Evolutionary conservation across 2,888 invertebrate species (phyloP), one percentile per base, ranked within the genome.

Genomic region (Drosophila pseudotalamancana): DNA sequence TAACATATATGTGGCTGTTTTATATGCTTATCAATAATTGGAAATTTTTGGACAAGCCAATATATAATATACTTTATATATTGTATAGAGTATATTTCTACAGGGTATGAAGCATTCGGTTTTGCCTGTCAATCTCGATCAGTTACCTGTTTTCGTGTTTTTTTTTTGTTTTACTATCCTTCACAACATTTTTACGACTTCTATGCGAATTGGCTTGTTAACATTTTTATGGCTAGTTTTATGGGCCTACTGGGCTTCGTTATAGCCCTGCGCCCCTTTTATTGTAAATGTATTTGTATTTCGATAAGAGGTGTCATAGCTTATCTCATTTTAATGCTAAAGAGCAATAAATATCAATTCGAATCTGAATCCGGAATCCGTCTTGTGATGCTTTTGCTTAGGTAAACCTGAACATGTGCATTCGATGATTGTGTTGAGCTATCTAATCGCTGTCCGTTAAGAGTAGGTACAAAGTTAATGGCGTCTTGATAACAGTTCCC

Each of bases 401-500:
- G 34, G 34, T 34, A 46, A 65, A 16, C 8, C 35, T 37, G 21
- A 43, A 42, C 64, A 31, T 56, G 35, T 66, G 54, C 69, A 73
- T 57, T 39, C 11, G 42, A 6, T 16, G 14, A 27, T n/a, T 27
- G 6, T 16, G 6, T 14, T 27, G 19, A 29, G 68, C 69, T 70
- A 70, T 70, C 70, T 70, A 70, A 70, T 70, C 70, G 43, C 37
- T 25, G 18, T 12, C 19, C 14, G 21, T 18, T 8, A 19, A 51
- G 27, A 18, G 27, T 48, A 54, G 35, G 53, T 42, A 59, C 21
- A 53, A 32, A 40, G n/a, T 19, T 12, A 45, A 49, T 49, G 31
- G 37, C 31, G 39, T 29, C 27, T 6, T 67, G 70, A 73, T 73
- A 70, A 60, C 32, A 29, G 34, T 37, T 43, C 9, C 11, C 27